phyloP scores from a whole-genome alignment of 2,113 vertebrate genomes.

The Pleuronectes platessa region DNA sequence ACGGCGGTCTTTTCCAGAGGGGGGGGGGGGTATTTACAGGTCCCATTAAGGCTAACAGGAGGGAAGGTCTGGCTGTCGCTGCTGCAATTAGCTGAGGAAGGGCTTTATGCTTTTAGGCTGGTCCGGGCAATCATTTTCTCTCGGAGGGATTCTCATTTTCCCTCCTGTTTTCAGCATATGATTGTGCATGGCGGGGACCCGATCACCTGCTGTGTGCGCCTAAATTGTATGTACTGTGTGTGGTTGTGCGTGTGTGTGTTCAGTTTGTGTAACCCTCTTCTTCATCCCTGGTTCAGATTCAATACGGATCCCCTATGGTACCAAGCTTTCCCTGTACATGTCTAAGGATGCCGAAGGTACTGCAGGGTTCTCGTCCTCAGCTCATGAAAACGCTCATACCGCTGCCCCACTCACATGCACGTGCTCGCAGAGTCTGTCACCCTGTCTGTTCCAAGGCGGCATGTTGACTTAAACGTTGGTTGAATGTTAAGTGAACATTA shows the following conservation, averaged over 20 bases:
- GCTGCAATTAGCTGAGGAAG: slow-evolving; percentile 53
- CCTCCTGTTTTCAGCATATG: slow-evolving; percentile 41
- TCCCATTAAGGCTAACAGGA: slow-evolving; percentile 59
- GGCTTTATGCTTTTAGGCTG: slow-evolving; percentile 49
- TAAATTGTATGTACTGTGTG: slow-evolving; percentile 45
- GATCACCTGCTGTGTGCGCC: slow-evolving; percentile 26
- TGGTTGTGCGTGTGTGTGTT: background rate
- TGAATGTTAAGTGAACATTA: slow-evolving; percentile 78
- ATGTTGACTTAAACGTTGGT: slow-evolving; percentile 76
- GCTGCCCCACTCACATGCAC: slow-evolving; percentile 76
- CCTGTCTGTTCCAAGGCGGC: slow-evolving; percentile 67
- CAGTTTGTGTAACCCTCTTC: slow-evolving; percentile 66
- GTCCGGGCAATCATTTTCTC: slow-evolving; percentile 47
- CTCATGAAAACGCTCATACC: slow-evolving; percentile 50
- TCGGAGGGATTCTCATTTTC: slow-evolving; percentile 39
- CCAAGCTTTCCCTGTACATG: slow-evolving; percentile 88
- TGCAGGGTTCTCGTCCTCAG: slow-evolving; percentile 64
- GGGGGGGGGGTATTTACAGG: slow-evolving; percentile 54
- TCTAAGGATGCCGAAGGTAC: slow-evolving; percentile 88
- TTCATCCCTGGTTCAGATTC: slow-evolving; percentile 86
- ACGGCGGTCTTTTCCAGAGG: slow-evolving; percentile 33
- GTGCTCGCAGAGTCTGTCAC: slow-evolving; percentile 59
- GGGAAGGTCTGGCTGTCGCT: slow-evolving; percentile 44
- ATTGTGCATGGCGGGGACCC: slow-evolving; percentile 25
- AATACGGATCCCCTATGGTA: slow-evolving; percentile 88